Percentiles rank a stretch among this genome's conserved stretches.
Conservation (phyloP, 2,888 invertebrate genomes). For the Steinernema scapterisci region DNA sequence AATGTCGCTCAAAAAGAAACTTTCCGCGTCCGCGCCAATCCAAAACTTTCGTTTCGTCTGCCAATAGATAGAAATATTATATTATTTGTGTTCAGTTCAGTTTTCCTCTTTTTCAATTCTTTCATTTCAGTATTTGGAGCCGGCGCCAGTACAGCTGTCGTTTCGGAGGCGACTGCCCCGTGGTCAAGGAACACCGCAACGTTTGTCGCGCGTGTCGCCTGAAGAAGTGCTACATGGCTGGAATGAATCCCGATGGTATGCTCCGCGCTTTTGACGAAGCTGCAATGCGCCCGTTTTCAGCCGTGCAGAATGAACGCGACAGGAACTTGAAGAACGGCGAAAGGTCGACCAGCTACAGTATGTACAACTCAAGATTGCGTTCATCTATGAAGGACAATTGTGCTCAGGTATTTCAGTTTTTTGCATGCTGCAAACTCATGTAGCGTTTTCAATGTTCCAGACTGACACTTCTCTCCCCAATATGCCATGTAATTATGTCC, state of each 20-base stretch:
- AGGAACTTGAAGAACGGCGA: slow-evolving; percentile 5
- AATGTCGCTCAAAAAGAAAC: no score
- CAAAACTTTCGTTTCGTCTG: no score
- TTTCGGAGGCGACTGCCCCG: slow-evolving; percentile 60
- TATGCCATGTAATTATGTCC: neutral
- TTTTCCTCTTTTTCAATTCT: no score
- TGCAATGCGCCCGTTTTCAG: neutral
- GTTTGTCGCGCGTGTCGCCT: slow-evolving; percentile 60
- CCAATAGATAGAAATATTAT: no score
- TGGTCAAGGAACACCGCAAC: slow-evolving; percentile 60
- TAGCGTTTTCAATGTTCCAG: neutral
- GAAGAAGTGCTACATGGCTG: slow-evolving; percentile 61
- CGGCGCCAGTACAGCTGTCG: slow-evolving; percentile 59
- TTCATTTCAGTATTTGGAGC: slow-evolving; percentile 46
- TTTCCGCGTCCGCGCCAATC: no score
- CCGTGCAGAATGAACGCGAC: slow-evolving; percentile 34
- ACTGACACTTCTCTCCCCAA: slow-evolving; percentile 13
- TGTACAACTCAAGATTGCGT: neutral
- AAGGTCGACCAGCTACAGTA: neutral
- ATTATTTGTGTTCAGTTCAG: no score
- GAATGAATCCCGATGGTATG: slow-evolving; percentile 62
- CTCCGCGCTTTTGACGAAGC: slow-evolving; percentile 26
- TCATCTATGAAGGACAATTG: slow-evolving; percentile 9
- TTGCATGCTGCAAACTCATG: neutral
- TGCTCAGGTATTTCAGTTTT: neutral